Conservation (phyloP, 1,140 invertebrate genomes). For the Heliconius congener region DNA sequence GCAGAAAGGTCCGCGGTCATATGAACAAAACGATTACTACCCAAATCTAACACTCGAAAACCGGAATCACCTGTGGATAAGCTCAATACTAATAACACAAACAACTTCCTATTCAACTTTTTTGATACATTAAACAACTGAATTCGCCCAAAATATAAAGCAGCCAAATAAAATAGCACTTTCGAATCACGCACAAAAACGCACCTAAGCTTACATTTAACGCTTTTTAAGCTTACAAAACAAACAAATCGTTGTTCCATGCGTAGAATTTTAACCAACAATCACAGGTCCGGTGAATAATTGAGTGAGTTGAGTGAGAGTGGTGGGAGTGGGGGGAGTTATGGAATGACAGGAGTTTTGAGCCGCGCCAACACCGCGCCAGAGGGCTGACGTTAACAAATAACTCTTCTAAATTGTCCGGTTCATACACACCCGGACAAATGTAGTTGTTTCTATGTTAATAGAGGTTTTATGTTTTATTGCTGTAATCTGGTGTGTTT, state of each 20-base stretch:
- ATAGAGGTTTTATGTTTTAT: conserved; percentile 13
- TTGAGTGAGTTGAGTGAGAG: conserved; percentile 44
- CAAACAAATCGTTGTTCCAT: conserved; percentile 66
- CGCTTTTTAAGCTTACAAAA: conserved; percentile 1
- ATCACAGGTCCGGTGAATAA: conserved; percentile 67
- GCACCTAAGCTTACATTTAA: background rate
- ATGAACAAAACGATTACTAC: conserved; percentile 66
- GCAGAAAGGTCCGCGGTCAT: conserved; percentile 34
- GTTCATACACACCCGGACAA: conserved; percentile 46
- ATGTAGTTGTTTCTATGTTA: conserved; percentile 40
- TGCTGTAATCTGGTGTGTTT: background rate
- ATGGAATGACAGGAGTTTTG: conserved; percentile 69
- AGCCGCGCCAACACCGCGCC: conserved; percentile 43
- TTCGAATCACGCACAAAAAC: background rate
- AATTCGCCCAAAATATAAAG: background rate
- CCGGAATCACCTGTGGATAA: conserved; percentile 59
- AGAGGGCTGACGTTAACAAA: conserved; percentile 48
- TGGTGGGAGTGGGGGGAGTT: conserved; percentile 66
- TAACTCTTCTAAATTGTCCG: conserved; percentile 48
- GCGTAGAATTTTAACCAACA: conserved; percentile 70
- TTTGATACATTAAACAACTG: background rate
- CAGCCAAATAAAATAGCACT: background rate
- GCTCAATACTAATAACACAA: conserved; percentile 50
- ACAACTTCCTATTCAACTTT: background rate
- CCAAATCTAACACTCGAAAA: conserved; percentile 72